Percentiles rank a stretch among this genome's conserved stretches.
Conservation (phyloP, 2,888 invertebrate genomes). For the Tortrix viridana region DNA sequence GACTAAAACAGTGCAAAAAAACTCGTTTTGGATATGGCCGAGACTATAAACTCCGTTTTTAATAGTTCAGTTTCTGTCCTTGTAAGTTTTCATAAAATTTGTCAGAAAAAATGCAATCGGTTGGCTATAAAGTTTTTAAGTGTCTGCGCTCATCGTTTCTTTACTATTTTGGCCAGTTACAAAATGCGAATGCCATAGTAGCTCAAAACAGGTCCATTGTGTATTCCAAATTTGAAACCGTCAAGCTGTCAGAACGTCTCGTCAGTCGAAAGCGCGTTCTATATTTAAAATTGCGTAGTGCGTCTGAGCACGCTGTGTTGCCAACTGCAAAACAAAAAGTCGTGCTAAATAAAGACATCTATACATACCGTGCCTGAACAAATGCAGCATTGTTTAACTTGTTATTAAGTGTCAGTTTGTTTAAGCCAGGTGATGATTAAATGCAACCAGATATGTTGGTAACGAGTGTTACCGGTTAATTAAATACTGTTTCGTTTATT, state of each 20-base stretch:
- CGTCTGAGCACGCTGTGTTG: conserved; percentile 63
- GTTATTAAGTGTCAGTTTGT: conserved; percentile 20
- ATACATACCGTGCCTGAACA: conserved; percentile 1
- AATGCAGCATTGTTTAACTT: conserved; percentile 31
- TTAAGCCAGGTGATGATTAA: conserved; percentile 27
- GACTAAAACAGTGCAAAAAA: background rate
- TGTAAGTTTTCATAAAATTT: conserved; percentile 4
- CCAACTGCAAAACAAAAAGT: conserved; percentile 50
- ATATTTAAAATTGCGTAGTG: conserved; percentile 64
- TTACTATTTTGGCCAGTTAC: conserved; percentile 18
- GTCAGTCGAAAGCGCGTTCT: conserved; percentile 51
- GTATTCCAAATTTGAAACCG: conserved; percentile 57
- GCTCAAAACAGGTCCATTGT: conserved; percentile 29
- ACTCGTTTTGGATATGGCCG: background rate
- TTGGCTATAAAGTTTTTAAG: background rate
- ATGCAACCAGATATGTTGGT: conserved; percentile 16
- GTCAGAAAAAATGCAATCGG: background rate
- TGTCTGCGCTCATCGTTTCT: background rate
- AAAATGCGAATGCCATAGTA: conserved; percentile 20
- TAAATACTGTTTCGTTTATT: conserved; percentile 4
- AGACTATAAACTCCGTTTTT: conserved; percentile 1
- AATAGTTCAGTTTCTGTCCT: conserved; percentile 1
- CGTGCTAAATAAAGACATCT: conserved; percentile 32
- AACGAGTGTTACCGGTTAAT: conserved; percentile 3
- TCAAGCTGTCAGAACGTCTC: conserved; percentile 58